Conservation (phyloP, 2,113 vertebrate genomes). For the Polyodon spathula region DNA sequence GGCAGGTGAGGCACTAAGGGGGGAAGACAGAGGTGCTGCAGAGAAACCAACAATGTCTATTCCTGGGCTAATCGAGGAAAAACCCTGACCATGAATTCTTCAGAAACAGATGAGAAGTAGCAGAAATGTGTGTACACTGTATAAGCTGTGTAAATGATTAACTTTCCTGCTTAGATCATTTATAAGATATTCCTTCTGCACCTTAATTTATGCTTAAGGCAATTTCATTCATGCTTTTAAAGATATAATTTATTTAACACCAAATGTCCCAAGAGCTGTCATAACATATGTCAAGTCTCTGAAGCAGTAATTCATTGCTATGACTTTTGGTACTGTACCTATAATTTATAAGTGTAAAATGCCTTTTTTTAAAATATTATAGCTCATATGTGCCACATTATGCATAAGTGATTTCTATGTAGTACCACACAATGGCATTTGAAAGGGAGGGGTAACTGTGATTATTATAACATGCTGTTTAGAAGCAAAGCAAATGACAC, state of each 20-base stretch:
- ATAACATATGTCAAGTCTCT: slow-evolving; percentile 1
- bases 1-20: slow-evolving; percentile 70
- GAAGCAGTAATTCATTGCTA: background rate
- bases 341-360: slow-evolving; percentile 9
- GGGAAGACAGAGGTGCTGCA: no score
- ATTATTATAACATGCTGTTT: no score
- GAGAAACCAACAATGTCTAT: background rate
- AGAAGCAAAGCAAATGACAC: no score
- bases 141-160: slow-evolving; percentile 7
- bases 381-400: background rate
- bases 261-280: slow-evolving; percentile 14
- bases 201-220: slow-evolving; percentile 9
- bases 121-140: background rate
- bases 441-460: no score
- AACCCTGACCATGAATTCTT: background rate
- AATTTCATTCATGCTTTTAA: slow-evolving; percentile 17
- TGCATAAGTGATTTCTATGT: background rate
- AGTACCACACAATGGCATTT: slow-evolving; percentile 10
- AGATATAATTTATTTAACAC: slow-evolving; percentile 9
- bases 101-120: background rate
- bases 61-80: background rate
- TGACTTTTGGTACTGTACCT: background rate
- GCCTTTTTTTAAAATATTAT: slow-evolving; percentile 14
- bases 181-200: slow-evolving; percentile 11
- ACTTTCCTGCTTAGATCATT: slow-evolving; percentile 7